Evolutionary conservation across 2,797 vertebrate species (phyloP).

Genomic region (Apogon talboti): DNA sequence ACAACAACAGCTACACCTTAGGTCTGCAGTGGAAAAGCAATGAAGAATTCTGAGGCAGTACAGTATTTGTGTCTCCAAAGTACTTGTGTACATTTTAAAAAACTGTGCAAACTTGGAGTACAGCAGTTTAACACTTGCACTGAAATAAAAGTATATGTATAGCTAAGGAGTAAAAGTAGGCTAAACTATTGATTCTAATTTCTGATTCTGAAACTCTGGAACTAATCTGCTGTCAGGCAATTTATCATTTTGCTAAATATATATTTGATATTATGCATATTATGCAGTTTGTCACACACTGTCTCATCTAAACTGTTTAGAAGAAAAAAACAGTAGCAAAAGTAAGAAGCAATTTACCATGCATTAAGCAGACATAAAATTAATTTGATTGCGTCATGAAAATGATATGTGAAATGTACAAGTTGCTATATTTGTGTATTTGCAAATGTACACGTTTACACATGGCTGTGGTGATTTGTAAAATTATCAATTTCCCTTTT

Average conservation of each 20-base stretch:
- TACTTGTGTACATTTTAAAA: too few species aligned
- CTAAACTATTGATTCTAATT: too few species aligned
- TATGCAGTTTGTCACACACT: not conserved
- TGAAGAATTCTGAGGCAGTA: too few species aligned
- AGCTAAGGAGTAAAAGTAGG: too few species aligned
- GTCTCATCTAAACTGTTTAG: not conserved
- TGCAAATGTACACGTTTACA: slow-evolving; percentile 39
- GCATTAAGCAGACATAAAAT: not conserved
- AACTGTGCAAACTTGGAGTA: too few species aligned
- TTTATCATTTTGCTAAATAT: not conserved
- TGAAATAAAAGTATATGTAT: too few species aligned
- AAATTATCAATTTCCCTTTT: slow-evolving; percentile 63
- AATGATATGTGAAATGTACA: not conserved
- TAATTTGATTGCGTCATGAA: not conserved
- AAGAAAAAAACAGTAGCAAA: slow-evolving; percentile 15
- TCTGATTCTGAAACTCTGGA: too few species aligned
- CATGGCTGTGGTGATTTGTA: slow-evolving; percentile 62
- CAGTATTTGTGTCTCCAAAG: too few species aligned
- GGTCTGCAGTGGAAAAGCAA: too few species aligned
- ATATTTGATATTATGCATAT: not conserved
- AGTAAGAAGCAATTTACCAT: not conserved
- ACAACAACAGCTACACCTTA: too few species aligned
- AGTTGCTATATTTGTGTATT: not conserved
- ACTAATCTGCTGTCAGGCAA: not conserved
- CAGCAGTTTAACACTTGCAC: too few species aligned